phyloP scores from a whole-genome alignment of 2,113 vertebrate genomes.

The Cygnus buccinator region DNA sequence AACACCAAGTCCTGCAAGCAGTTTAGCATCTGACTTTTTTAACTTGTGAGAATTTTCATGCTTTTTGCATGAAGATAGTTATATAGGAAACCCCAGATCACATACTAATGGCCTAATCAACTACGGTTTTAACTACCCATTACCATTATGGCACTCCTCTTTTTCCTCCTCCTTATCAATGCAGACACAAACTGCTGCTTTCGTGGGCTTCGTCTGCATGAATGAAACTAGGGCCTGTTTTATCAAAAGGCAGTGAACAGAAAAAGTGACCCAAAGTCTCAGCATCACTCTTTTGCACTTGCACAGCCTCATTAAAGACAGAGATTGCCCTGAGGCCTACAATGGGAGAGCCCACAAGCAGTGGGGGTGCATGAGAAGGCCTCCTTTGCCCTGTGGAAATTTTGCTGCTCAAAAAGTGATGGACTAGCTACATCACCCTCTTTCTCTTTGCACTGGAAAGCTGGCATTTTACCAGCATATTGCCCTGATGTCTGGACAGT shows the following conservation, averaged over 20 bases:
- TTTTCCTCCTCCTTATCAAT: background rate
- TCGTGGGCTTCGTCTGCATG: background rate
- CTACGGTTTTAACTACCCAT: background rate
- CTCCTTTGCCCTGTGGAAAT: background rate
- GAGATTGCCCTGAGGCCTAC: background rate
- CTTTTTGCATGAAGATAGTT: background rate
- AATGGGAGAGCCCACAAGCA: background rate
- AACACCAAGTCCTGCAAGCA: background rate
- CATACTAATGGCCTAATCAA: background rate
- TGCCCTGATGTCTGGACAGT: background rate
- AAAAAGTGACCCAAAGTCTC: background rate
- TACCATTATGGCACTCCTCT: background rate
- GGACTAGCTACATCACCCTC: background rate
- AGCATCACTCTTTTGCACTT: background rate
- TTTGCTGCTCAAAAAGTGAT: background rate
- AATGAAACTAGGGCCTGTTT: background rate
- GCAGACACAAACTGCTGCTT: background rate
- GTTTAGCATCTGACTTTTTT: background rate
- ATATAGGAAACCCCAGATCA: background rate
- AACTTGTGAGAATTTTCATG: background rate
- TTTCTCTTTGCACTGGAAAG: background rate
- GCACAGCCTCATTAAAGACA: background rate
- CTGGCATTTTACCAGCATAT: background rate
- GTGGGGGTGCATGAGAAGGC: background rate
- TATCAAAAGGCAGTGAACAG: rapidly evolving